Evolutionary conservation across 2,888 invertebrate species (phyloP), one percentile per base, ranked within the genome.

Genomic region (Xylota segnis): DNA sequence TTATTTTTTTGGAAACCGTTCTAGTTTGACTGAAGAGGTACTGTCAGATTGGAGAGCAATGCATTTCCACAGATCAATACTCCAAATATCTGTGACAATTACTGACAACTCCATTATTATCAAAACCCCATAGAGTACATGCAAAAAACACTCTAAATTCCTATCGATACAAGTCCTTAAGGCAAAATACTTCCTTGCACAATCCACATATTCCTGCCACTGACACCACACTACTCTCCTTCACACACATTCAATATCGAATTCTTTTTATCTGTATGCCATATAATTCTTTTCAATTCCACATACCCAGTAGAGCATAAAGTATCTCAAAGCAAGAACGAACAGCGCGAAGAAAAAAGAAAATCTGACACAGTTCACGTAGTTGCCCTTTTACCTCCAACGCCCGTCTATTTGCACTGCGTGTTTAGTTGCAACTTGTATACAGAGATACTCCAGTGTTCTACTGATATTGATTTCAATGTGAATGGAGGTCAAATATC

Each of bases 301-400:
- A n/a, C n/a, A 40, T 12, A 43, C 14, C 4, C 6, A 14, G 40
- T n/a, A 9, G 40, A 7, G 10, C 10, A 34, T 34, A 34, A 34
- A 34, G 2, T 34, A 34, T 34, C 34, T 54, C 29, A 14, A 32
- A 54, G 29, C 29, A 56, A 50, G 10, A 50, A 29, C n/a, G 52
- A 16, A 40, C 6, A 14, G 43, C 5, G 9, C 34, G 6, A 14
- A 32, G 0, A 54, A 47, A 32, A 47, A 34, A 14, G 16, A 58
- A 66, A 72, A 43, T 43, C 59, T 37, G 59, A 66, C 83, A 83
- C 54, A 77, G 83, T 77, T 83, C 83, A 77, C 83, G 77, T 72
- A 72, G 54, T 77, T 83, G 66, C 72, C 83, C 83, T 83, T 72
- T 72, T 66, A 72, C 83, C 83, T 66, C 71, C 50, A 27, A 29